A percentile compares a stretch with the other conserved stretches of the same genome.
Evolutionary conservation across 2,113 vertebrate genomes (phyloP).

Genomic region (Callionymus lyra): DNA sequence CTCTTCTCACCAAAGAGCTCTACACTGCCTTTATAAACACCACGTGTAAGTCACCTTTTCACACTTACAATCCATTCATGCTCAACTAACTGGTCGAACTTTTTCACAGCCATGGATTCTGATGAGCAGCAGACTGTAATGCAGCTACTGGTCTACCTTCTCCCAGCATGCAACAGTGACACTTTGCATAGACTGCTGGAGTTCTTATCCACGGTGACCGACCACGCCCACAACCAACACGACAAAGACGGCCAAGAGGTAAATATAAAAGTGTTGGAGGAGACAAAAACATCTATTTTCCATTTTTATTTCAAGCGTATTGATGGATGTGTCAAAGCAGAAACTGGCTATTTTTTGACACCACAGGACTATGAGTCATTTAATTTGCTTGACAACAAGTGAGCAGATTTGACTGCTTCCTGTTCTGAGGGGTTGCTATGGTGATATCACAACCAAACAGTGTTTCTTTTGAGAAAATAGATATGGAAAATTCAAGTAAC

Average conservation of each 20-base stretch:
- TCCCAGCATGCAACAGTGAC: slow-evolving; percentile 92
- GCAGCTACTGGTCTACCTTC: slow-evolving; percentile 87
- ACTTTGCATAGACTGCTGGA: slow-evolving; percentile 87
- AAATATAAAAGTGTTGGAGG: no score
- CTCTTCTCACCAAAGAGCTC: slow-evolving; percentile 88
- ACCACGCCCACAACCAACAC: slow-evolving; percentile 74
- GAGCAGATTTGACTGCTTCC: no score
- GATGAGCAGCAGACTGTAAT: slow-evolving; percentile 77
- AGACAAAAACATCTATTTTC: neutral
- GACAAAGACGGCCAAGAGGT: slow-evolving; percentile 84
- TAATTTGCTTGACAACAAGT: no score
- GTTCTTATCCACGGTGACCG: slow-evolving; percentile 83
- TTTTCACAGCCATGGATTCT: slow-evolving; percentile 73
- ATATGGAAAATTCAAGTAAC: no score
- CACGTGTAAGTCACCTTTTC: slow-evolving; percentile 62
- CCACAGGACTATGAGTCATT: no score
- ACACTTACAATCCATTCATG: neutral
- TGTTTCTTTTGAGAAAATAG: no score
- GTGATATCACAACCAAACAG: no score
- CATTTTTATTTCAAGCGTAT: no score
- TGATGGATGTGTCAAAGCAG: no score
- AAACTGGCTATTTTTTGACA: no score
- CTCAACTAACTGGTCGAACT: neutral
- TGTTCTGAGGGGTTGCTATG: no score
- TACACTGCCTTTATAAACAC: slow-evolving; percentile 92